Conservation (phyloP, 2,113 vertebrate genomes). For the Polyodon spathula region DNA sequence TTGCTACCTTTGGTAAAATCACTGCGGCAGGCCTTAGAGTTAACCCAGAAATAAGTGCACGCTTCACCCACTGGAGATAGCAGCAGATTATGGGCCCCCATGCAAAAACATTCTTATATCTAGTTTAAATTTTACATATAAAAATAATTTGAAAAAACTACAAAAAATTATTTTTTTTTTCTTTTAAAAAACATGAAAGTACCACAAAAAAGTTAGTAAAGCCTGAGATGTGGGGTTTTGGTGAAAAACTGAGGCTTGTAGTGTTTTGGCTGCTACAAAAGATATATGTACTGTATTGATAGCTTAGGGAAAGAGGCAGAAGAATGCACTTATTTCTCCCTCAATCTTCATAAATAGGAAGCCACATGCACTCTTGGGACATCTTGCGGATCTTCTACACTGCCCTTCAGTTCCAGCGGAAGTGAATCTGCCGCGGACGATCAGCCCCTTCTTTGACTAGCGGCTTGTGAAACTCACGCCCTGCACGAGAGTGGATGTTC, state of each 20-base stretch:
- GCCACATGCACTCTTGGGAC: slow-evolving; percentile 70
- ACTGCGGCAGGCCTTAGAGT: slow-evolving; percentile 80
- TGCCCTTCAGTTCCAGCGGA: slow-evolving; percentile 87
- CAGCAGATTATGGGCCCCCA: slow-evolving; percentile 86
- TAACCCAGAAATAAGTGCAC: slow-evolving; percentile 87
- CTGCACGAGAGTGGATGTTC: slow-evolving; percentile 94
- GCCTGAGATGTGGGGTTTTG: slow-evolving; percentile 97
- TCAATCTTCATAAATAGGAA: slow-evolving; percentile 62
- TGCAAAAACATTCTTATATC: slow-evolving; percentile 87
- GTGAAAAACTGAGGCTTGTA: slow-evolving; percentile 95
- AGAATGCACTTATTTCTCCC: slow-evolving; percentile 79
- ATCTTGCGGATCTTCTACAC: slow-evolving; percentile 45
- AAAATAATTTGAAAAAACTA: slow-evolving; percentile 98
- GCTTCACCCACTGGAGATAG: slow-evolving; percentile 78
- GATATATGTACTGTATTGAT: slow-evolving; percentile 85
- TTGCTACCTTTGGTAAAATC: slow-evolving; percentile 96
- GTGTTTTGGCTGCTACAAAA: slow-evolving; percentile 97
- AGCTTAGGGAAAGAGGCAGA: slow-evolving; percentile 76
- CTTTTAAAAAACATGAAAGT: slow-evolving; percentile 85
- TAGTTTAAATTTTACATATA: slow-evolving; percentile 96
- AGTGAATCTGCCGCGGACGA: slow-evolving; percentile 94
- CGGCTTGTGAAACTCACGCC: slow-evolving; percentile 96
- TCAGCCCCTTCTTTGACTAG: slow-evolving; percentile 97
- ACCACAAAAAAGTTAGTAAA: slow-evolving; percentile 91
- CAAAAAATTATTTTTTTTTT: slow-evolving; percentile 84